Evolutionary conservation across 2,113 vertebrate genomes (phyloP).

Genomic region (Cebus imitator): DNA sequence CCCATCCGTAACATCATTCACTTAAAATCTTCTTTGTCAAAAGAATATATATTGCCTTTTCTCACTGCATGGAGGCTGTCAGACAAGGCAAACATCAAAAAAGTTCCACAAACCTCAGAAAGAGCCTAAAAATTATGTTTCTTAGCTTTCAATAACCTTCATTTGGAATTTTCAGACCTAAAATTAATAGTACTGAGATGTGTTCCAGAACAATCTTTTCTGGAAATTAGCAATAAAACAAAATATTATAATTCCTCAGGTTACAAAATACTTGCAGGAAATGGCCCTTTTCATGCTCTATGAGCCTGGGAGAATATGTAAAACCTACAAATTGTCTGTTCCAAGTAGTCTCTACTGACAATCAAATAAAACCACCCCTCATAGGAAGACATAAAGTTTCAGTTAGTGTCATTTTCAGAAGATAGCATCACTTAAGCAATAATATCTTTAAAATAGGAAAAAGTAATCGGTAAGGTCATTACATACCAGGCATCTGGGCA

Average conservation of each 20-base stretch:
- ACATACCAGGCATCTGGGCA: neutral
- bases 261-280: conserved; percentile 22
- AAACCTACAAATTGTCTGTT: neutral
- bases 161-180: conserved; percentile 10
- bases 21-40: neutral
- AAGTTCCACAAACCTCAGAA: neutral
- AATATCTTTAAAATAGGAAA: neutral
- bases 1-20: neutral
- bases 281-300: neutral
- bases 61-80: neutral
- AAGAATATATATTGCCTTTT: neutral
- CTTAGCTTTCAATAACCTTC: neutral
- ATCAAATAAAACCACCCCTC: neutral
- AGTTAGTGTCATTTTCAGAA: neutral
- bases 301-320: neutral
- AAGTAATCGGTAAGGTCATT: neutral
- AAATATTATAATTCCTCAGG: neutral
- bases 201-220: conserved; percentile 4
- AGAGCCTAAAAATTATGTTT: neutral
- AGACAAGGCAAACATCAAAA: neutral
- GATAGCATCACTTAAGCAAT: neutral
- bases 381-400: neutral
- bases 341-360: neutral
- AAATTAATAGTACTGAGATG: neutral
- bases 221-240: neutral